phyloP scores from a whole-genome alignment of 2,888 invertebrate species.

The Ectobius pallidus region DNA sequence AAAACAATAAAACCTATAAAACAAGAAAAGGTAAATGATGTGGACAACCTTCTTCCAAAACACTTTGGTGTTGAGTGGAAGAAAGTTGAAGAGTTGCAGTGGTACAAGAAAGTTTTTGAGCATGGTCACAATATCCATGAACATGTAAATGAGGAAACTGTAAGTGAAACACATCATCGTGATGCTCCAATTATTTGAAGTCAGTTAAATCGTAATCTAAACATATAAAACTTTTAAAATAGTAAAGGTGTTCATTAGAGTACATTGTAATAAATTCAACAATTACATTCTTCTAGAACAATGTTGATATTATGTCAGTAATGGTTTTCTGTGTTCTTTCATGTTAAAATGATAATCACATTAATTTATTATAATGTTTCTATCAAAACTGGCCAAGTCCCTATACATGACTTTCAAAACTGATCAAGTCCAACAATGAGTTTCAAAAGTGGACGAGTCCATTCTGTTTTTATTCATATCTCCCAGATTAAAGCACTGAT shows the following conservation, averaged over 20 bases:
- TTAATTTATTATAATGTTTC: neutral
- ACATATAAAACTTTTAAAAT: no score
- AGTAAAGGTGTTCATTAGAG: no score
- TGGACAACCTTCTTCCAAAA: neutral
- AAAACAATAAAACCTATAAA: neutral
- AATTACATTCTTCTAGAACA: no score
- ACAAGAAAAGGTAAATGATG: neutral
- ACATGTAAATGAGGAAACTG: neutral
- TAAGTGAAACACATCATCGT: neutral
- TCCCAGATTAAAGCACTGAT: no score
- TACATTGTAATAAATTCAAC: neutral
- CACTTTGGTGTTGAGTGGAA: conserved; percentile 7
- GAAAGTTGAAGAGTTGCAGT: neutral
- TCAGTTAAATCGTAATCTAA: no score
- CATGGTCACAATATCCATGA: neutral
- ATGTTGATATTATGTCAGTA: neutral
- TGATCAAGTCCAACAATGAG: neutral
- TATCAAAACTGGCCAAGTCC: conserved; percentile 10
- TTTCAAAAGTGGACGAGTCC: no score
- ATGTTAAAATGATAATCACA: neutral
- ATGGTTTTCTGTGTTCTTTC: neutral
- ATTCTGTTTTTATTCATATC: no score
- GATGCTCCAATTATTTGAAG: conserved; percentile 12
- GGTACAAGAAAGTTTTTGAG: conserved; percentile 2
- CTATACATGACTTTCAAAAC: neutral